Base-by-base conservation (phyloP, 92 coral and sea anemone species). In the Porites lobata region DNA sequence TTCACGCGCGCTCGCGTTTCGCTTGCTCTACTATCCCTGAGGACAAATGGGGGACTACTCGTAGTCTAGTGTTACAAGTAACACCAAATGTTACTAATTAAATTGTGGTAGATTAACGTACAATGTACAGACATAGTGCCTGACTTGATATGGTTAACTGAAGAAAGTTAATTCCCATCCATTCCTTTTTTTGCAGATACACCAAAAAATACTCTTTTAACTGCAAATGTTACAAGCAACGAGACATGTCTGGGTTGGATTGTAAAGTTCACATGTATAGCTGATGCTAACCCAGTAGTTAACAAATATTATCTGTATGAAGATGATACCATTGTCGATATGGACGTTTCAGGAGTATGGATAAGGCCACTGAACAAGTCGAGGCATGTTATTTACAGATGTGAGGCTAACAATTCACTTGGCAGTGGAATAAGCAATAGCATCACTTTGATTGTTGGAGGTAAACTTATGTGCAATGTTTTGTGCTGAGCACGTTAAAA, bases 361-460 rank as follows among this genome's bases (percentile, higher is more conserved):
- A 71, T 47, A 43, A 17, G 18, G 76, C 6, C 56, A 14, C 6
- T 71, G 21, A 71, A 14, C 58, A 47, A 9, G 9, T 1, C 11
- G 43, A 57, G 76, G 22, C 57, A 14, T 10, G 26, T 71, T 8
- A 43, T 47, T n/a, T 71, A 43, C 76, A 71, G 20, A 71, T 71
- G 76, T n/a, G 57, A 71, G 26, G 76, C 76, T 43, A 47, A 18
- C 76, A 71, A 71, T 17, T 71, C 58, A 13, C 57, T 47, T 3
- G 76, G 57, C 8, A 47, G 9, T 15, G 24, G 24, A 6, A 71
- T 4, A 21, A 66, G 76, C 76, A 43, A 5, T 18, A 13, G 17
- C 18, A 47, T 2, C 12, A 50, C 19, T 15, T 17, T 71, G 56
- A 17, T 26, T 47, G 76, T 71, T 47, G 12, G 50, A 43, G 76